A percentile compares a stretch with the other conserved stretches of the same genome.
Conservation (phyloP, 2,888 invertebrate genomes). For the Stramonita haemastoma region DNA sequence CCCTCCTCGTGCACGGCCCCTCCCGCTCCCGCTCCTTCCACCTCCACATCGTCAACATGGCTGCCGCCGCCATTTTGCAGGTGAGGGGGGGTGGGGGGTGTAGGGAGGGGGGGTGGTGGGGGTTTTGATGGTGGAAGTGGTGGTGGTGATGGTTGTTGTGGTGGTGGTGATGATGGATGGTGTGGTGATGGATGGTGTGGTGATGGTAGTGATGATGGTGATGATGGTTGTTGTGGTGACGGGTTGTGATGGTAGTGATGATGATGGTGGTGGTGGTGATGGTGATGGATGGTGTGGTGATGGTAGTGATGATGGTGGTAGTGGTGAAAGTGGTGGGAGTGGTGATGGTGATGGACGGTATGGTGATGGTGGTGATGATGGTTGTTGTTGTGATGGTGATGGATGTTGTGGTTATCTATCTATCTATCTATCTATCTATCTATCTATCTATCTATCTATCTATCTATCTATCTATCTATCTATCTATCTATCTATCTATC, state of each 20-base stretch:
- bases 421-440: no score
- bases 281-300: no score
- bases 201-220: not conserved
- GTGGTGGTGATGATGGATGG: not conserved
- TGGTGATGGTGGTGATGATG: not conserved
- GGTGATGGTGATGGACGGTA: not conserved
- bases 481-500: no score
- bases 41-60: constrained; percentile 43
- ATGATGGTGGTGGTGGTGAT: not conserved
- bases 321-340: not conserved
- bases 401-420: no score
- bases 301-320: not conserved
- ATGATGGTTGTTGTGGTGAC: not conserved
- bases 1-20: constrained; percentile 28
- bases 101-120: not conserved
- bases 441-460: no score
- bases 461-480: no score
- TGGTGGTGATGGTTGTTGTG: not conserved
- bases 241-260: not conserved
- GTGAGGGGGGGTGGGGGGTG: not conserved
- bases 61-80: constrained; percentile 16
- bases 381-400: not conserved
- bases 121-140: not conserved
- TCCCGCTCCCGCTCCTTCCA: constrained; percentile 30
- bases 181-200: not conserved